A percentile compares a stretch with the other conserved stretches of the same genome.
phyloP scores from a whole-genome alignment of 2,888 invertebrate genomes.

The Luperina testacea region DNA sequence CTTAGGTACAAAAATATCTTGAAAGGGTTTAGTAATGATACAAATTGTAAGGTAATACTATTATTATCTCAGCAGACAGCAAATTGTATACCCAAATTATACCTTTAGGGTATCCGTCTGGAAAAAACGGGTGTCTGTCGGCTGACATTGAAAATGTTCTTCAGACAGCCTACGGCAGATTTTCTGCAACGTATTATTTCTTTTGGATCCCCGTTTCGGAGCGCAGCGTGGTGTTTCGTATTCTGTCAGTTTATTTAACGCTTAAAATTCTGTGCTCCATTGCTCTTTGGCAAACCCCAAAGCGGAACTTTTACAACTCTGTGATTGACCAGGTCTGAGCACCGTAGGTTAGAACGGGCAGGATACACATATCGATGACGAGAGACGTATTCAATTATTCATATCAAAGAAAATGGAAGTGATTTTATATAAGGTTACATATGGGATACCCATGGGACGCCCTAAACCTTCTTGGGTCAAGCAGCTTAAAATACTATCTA shows the following conservation, averaged over 20 bases:
- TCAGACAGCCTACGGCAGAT: background rate
- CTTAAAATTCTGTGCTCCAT: background rate
- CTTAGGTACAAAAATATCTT: background rate
- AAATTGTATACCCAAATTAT: conserved; percentile 25
- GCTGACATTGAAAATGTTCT: conserved; percentile 7
- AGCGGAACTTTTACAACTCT: background rate
- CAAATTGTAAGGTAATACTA: conserved; percentile 1
- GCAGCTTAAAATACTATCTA: background rate
- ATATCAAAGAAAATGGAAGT: background rate
- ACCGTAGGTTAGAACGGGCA: background rate
- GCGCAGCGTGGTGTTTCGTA: background rate
- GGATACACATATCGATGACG: background rate
- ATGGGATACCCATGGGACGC: background rate
- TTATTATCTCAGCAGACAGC: conserved; percentile 21
- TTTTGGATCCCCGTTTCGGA: background rate
- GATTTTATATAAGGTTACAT: background rate
- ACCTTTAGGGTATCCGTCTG: background rate
- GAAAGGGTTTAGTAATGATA: background rate
- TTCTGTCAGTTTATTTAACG: background rate
- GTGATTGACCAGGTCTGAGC: background rate
- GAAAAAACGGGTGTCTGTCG: background rate
- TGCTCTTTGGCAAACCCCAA: background rate
- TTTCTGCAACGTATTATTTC: background rate
- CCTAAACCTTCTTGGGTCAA: background rate
- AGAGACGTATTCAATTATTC: background rate